Evolutionary conservation across 2,113 vertebrate genomes (phyloP).

Genomic region (Nibea coibor): DNA sequence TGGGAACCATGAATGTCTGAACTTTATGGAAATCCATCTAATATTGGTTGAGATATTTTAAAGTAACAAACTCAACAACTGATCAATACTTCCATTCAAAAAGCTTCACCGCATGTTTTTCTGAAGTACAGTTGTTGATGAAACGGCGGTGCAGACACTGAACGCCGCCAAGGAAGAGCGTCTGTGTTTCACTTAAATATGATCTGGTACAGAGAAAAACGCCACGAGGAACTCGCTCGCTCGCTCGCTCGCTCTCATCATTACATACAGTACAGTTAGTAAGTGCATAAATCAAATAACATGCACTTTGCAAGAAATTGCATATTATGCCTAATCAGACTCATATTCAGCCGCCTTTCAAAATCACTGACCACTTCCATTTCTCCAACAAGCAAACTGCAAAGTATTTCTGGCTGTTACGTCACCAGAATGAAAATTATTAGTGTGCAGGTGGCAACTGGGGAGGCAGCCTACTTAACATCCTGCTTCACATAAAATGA

Average conservation of each 20-base stretch:
- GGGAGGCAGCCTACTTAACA: conserved; percentile 28
- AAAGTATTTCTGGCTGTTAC: conserved; percentile 43
- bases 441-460: conserved; percentile 68
- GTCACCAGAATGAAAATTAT: conserved; percentile 38
- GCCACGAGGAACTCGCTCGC: background rate
- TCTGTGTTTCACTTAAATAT: conserved; percentile 6
- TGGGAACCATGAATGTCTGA: background rate
- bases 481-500: conserved; percentile 52
- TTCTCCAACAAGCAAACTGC: conserved; percentile 44
- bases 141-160: background rate
- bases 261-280: background rate
- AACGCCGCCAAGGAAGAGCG: background rate
- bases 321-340: conserved; percentile 67
- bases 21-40: background rate
- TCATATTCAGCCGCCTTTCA: conserved; percentile 49
- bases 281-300: conserved; percentile 23
- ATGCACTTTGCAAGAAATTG: conserved; percentile 27
- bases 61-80: no score
- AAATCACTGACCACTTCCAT: conserved; percentile 61
- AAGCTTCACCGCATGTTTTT: background rate
- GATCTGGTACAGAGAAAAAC: background rate
- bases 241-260: conserved; percentile 11
- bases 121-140: background rate
- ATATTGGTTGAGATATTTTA: background rate
- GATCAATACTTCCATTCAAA: background rate